phyloP scores from a whole-genome alignment of 2,113 vertebrate species.

The Nanorana parkeri region DNA sequence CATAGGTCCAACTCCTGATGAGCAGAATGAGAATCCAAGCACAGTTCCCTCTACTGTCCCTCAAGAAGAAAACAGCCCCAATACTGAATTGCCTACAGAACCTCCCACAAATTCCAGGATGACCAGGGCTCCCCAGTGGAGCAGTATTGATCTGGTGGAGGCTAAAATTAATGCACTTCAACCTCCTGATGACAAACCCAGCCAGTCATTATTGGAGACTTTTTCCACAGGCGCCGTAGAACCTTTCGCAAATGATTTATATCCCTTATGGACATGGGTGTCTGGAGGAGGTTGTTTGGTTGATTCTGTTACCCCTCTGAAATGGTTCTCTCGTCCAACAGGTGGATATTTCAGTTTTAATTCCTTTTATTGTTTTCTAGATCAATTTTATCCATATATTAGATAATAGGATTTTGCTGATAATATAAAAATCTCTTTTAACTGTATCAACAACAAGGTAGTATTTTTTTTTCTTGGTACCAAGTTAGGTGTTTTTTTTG shows the following conservation, averaged over 20 bases:
- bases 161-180: conserved; percentile 69
- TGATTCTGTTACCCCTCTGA: conserved; percentile 79
- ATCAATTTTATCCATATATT: too few relatives aligned
- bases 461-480: too few relatives aligned
- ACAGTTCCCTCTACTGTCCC: conserved; percentile 41
- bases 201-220: conserved; percentile 80
- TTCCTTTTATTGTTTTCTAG: background rate
- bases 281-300: conserved; percentile 87
- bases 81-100: conserved; percentile 11
- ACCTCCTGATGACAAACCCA: conserved; percentile 73
- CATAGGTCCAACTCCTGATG: background rate
- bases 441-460: too few relatives aligned
- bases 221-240: conserved; percentile 83
- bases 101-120: conserved; percentile 49
- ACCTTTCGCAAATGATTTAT: conserved; percentile 76
- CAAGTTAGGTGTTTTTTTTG: too few relatives aligned
- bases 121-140: conserved; percentile 81
- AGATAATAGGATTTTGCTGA: too few relatives aligned
- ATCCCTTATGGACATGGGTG: conserved; percentile 91
- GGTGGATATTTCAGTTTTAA: conserved; percentile 67
- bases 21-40: conserved; percentile 59
- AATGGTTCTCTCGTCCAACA: conserved; percentile 82
- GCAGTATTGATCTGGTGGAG: conserved; percentile 91
- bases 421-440: too few relatives aligned
- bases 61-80: conserved; percentile 40